Conservation (phyloP, 2,797 vertebrate genomes). For the Dendrocincla tyrannina region DNA sequence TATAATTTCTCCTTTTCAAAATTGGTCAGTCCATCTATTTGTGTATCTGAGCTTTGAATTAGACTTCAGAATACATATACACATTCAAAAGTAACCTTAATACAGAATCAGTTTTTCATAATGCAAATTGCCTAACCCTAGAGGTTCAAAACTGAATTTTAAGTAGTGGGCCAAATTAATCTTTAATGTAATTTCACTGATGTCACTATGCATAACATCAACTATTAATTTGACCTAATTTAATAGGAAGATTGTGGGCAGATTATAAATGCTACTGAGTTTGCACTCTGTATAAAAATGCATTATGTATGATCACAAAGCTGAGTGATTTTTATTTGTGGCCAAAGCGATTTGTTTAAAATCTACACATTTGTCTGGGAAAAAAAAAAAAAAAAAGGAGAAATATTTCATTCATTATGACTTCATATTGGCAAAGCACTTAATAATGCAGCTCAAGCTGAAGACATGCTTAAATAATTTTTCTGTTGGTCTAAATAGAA, state of each 20-base stretch:
- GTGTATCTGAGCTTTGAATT: not conserved
- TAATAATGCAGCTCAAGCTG: not conserved
- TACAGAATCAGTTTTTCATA: not conserved
- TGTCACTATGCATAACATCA: slow-evolving; percentile 57
- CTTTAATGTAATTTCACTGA: slow-evolving; percentile 63
- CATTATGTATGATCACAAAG: slow-evolving; percentile 18
- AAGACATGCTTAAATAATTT: not conserved
- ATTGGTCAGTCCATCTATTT: not conserved
- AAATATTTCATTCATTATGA: not conserved
- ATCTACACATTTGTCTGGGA: not conserved
- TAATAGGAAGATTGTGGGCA: slow-evolving; percentile 47
- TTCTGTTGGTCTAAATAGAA: not conserved
- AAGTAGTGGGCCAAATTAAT: slow-evolving; percentile 48
- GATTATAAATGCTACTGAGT: slow-evolving; percentile 44
- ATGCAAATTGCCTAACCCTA: slow-evolving; percentile 36
- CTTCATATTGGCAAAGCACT: not conserved
- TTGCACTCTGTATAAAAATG: slow-evolving; percentile 12
- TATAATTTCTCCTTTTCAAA: not conserved
- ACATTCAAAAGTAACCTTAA: not conserved
- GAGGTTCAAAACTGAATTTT: slow-evolving; percentile 46
- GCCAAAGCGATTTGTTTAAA: slow-evolving; percentile 14
- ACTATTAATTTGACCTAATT: slow-evolving; percentile 58
- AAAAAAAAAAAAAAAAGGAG: not conserved
- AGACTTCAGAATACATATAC: not conserved
- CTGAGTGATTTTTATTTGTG: slow-evolving; percentile 24